These are phyloP conservation scores for Anthonomus grandis DNA, from an alignment of 1,140 invertebrate genomes.

Conservation along the genomic window DNA sequence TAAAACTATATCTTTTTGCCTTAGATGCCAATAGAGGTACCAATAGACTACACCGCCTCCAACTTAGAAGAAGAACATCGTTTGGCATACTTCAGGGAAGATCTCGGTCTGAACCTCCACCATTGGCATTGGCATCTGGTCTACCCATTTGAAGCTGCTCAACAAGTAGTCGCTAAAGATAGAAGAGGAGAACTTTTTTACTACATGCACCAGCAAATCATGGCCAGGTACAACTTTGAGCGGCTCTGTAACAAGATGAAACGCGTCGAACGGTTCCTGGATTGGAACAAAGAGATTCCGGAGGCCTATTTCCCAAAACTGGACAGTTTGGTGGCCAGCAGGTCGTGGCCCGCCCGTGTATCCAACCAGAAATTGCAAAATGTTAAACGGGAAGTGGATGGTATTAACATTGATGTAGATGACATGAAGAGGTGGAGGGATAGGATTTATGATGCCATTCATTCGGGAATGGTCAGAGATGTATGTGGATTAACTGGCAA, in stretches of 20 bases:
- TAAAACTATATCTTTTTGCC: background rate
- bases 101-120: conserved; percentile 63
- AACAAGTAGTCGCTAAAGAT: conserved; percentile 64
- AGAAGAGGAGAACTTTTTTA: conserved; percentile 73
- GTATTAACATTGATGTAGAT: conserved; percentile 62
- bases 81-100: conserved; percentile 64
- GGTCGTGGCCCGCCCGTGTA: conserved; percentile 62
- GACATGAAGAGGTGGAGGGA: conserved; percentile 73
- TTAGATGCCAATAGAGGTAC: conserved; percentile 57
- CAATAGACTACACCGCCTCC: conserved; percentile 63
- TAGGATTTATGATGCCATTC: conserved; percentile 70
- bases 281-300: conserved; percentile 60
- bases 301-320: conserved; percentile 74
- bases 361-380: conserved; percentile 59
- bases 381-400: conserved; percentile 63
- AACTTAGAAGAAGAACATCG: conserved; percentile 64
- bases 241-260: conserved; percentile 61
- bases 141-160: conserved; percentile 65
- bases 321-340: conserved; percentile 61
- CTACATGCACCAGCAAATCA: conserved; percentile 75
- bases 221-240: conserved; percentile 68
- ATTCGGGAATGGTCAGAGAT: conserved; percentile 59
- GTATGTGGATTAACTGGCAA: conserved; percentile 2
- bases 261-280: conserved; percentile 57
- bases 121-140: conserved; percentile 87